phyloP scores from a whole-genome alignment of 1,140 invertebrate genomes.

The Drosophila murphyi region DNA sequence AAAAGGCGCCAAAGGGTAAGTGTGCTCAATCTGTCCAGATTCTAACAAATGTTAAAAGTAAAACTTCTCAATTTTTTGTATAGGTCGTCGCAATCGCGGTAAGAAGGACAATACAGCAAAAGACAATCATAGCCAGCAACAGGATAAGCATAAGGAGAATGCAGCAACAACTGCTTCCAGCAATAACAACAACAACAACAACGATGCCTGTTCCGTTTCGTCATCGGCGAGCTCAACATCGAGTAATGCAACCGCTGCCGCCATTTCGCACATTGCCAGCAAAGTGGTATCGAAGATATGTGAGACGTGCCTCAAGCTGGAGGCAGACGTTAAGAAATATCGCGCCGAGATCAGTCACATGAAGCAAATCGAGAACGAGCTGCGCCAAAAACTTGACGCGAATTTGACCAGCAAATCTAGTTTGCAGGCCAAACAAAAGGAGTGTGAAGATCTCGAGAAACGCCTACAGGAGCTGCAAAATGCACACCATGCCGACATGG shows the following conservation, averaged over 20 bases:
- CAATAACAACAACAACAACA: constrained; percentile 59
- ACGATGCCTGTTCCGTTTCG: constrained; percentile 72
- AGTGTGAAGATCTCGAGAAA: constrained; percentile 83
- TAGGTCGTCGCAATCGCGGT: constrained; percentile 80
- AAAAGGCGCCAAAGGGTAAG: constrained; percentile 77
- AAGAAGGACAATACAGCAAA: constrained; percentile 81
- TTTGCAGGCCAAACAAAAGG: constrained; percentile 84
- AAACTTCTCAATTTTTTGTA: not conserved
- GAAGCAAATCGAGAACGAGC: constrained; percentile 92
- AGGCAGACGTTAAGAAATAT: constrained; percentile 91
- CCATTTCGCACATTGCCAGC: constrained; percentile 77
- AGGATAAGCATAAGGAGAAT: constrained; percentile 62
- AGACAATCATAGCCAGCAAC: constrained; percentile 83
- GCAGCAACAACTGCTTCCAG: constrained; percentile 20
- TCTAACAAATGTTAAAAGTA: not conserved
- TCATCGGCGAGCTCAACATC: constrained; percentile 72
- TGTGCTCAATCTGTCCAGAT: not conserved
- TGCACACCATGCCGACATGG: constrained; percentile 91
- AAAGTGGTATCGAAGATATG: constrained; percentile 84
- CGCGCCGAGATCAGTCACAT: constrained; percentile 91
- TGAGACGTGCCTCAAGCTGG: constrained; percentile 85
- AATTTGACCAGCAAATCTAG: constrained; percentile 81
- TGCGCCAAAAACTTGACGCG: constrained; percentile 90
- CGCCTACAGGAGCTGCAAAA: constrained; percentile 89
- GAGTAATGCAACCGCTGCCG: constrained; percentile 56